Base-by-base conservation (phyloP, 2,113 vertebrate species). In the Trinectes maculatus region DNA sequence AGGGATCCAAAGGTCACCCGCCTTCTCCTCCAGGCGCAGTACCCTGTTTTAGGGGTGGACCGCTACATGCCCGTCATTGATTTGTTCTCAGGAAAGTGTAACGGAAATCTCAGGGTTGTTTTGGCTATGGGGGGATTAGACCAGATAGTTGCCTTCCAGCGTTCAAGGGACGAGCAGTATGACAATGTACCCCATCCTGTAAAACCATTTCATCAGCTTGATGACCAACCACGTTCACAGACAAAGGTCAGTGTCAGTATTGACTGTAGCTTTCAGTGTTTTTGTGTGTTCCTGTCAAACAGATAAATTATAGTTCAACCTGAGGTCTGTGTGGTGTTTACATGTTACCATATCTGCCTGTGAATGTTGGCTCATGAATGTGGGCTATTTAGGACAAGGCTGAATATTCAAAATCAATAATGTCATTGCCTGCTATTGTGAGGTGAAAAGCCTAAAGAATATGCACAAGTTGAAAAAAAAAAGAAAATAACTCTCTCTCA, bases 31-130 rank as follows among this genome's bases (percentile, higher is more conserved):
- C 94, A 94, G 88, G 94, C 96, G 0, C 95, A 94, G 77, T 98
- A 95, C 73, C 98, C 98, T 0, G 96, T 99, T 76, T 88, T 99
- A 71, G 96, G 94, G 9, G 95, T 96, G 3, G 97, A 99, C 80
- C 91, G 92, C 89, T 93, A 91, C 64, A 85, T 97, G 93, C 95
- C 96, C 0, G 92, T 99, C 49, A 54, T 94, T 0, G 94, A 99
- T 7, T 91, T 99, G 42, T 98, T 97, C 77, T 93, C 87, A 0
- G 96, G 96, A 40, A 87, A 58, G 40, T 92, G 84, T 3, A 92
- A 89, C 0, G 98, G 98, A 28, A 93, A 82, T 67, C 94, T 99
- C 22, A 88, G 93, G 54, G 96, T 98, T 13, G 33, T 95, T 62
- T 77, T 99, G 81, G 96, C 96, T 0, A 95, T 99, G 94, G 98